Conservation (phyloP, 2,888 invertebrate genomes). For the Cenopis cana region DNA sequence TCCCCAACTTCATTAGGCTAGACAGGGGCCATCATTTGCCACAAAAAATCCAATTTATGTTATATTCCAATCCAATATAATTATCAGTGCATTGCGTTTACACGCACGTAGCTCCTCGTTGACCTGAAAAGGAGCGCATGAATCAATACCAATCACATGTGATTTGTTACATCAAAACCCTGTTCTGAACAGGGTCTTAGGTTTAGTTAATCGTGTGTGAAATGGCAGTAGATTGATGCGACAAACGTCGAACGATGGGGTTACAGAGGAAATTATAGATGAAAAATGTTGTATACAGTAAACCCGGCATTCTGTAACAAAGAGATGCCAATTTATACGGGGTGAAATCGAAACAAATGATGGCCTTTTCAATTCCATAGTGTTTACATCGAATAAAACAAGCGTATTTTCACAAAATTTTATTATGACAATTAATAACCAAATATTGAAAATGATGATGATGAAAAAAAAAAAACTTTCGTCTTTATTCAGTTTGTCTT, state of each 20-base stretch:
- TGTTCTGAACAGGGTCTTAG: not conserved
- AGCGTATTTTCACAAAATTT: too few relatives aligned
- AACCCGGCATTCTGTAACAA: not conserved
- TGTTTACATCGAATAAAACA: too few relatives aligned
- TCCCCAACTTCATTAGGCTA: constrained; percentile 4
- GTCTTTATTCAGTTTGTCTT: too few relatives aligned
- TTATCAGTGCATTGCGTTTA: not conserved
- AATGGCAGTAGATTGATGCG: constrained; percentile 3
- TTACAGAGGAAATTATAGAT: not conserved
- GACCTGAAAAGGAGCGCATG: not conserved
- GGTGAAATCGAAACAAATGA: too few relatives aligned
- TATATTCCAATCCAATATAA: not conserved
- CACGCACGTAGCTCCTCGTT: not conserved
- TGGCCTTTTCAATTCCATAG: too few relatives aligned
- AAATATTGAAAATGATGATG: too few relatives aligned
- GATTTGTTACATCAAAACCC: not conserved
- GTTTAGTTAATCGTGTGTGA: constrained; percentile 2
- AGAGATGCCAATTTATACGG: not conserved
- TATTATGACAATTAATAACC: too few relatives aligned
- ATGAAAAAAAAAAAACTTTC: too few relatives aligned
- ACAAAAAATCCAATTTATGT: not conserved
- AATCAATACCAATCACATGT: not conserved
- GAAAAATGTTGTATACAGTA: not conserved
- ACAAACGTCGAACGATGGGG: not conserved
- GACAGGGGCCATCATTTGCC: not conserved